Evolutionary conservation across 2,797 vertebrate species (phyloP), one percentile per base, ranked within the genome.

Genomic region (Rallus crepitans): DNA sequence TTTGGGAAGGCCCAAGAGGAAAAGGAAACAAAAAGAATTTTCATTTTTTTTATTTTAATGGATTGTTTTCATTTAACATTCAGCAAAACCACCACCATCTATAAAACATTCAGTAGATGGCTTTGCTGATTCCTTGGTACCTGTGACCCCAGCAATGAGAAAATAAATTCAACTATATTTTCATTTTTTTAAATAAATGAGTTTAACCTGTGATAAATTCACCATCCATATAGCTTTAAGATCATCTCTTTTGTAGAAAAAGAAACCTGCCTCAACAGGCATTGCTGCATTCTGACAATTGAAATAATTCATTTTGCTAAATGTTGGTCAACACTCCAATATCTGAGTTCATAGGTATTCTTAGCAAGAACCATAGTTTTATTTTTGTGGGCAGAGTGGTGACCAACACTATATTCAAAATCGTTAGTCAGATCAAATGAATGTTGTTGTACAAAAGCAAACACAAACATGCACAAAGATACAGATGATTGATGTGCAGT

Each of bases 21-120:
- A 96, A 94, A 90, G 76, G 94, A 96, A 98, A 97, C 97, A 97
- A 97, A 98, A 98, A 97, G 96, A 96, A 97, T 97, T 97, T 97
- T 97, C 87, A 96, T 96, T 97, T 96, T 96, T 93, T 96, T 93
- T 91, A 92, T 94, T 96, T 94, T 84, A 97, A 98, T 94, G 96
- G 93, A 97, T 97, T 91, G 66, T 95, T 98, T 97, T 97, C 88
- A 97, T 95, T 94, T 98, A 97, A 96, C 92, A 96, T 96, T 97
- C 97, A 96, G 96, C 76, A 96, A 90, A 95, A 80, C 4, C 72
- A 69, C 55, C 66, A 73, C 60, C 60, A 75, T 84, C 71, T 64
- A 86, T 94, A 65, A 94, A 96, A 94, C 83, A 93, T 95, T 94
- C 94, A 95, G 61, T 42, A 92, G 87, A 92, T 61, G 72, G 50